Percentiles rank a stretch among this genome's conserved stretches.
Conservation (phyloP, 2,888 invertebrate genomes). For the Dichetophora obliterata region DNA sequence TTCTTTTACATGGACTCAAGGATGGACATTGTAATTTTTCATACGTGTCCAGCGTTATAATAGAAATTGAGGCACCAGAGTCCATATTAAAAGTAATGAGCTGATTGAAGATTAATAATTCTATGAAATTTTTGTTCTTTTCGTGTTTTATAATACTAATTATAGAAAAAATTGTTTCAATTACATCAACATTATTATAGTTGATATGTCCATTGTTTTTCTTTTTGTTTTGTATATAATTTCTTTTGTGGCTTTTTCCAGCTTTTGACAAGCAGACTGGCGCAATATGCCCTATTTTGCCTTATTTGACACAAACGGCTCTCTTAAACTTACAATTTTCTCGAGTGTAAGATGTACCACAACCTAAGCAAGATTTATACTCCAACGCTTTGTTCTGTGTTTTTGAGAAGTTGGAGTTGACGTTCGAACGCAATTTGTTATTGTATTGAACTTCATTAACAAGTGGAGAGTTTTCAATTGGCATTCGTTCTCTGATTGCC, state of each 20-base stretch:
- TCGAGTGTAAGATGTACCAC: slow-evolving; percentile 7
- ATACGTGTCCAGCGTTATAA: slow-evolving; percentile 35
- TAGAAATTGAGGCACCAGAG: slow-evolving; percentile 42
- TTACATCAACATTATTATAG: slow-evolving; percentile 4
- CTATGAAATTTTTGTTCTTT: slow-evolving; percentile 27
- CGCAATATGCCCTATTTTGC: slow-evolving; percentile 38
- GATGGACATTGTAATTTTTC: slow-evolving; percentile 34
- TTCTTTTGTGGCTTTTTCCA: slow-evolving; percentile 18
- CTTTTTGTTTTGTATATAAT: not conserved
- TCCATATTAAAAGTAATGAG: slow-evolving; percentile 40
- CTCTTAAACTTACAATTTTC: slow-evolving; percentile 31
- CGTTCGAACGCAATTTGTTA: slow-evolving; percentile 20
- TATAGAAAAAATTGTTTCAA: slow-evolving; percentile 30
- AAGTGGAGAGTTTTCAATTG: slow-evolving; percentile 18
- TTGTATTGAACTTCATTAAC: slow-evolving; percentile 19
- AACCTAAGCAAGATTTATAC: slow-evolving; percentile 7
- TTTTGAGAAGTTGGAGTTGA: not conserved
- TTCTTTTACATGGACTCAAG: slow-evolving; percentile 13
- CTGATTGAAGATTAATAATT: slow-evolving; percentile 22
- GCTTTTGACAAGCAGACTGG: slow-evolving; percentile 38
- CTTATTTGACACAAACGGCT: slow-evolving; percentile 39
- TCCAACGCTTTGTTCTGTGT: not conserved
- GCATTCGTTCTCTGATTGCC: slow-evolving; percentile 31
- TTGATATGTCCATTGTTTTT: not conserved
- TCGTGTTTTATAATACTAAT: slow-evolving; percentile 13